These are phyloP conservation scores for Tipula lateralis DNA, from an alignment of 2,888 invertebrate species.

Conservation along the genomic window DNA sequence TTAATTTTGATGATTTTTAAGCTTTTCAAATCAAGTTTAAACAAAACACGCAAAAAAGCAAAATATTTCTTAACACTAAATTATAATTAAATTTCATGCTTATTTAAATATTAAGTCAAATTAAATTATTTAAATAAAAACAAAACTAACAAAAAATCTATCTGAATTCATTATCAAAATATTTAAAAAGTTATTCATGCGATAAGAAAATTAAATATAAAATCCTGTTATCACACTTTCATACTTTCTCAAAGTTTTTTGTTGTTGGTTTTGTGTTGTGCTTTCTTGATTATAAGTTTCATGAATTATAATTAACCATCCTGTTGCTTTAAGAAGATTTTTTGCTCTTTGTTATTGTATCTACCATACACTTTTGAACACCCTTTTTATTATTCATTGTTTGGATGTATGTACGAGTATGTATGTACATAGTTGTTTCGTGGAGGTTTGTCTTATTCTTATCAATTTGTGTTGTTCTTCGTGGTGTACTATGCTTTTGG, in stretches of 20 bases:
- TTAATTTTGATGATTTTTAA: neutral
- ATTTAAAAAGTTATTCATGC: constrained; percentile 19
- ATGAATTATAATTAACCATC: constrained; percentile 24
- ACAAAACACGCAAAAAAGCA: neutral
- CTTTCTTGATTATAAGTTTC: constrained; percentile 24
- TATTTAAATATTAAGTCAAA: constrained; percentile 19
- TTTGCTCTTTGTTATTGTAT: neutral
- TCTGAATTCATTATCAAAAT: constrained; percentile 19
- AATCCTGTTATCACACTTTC: constrained; percentile 24
- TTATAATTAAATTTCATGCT: constrained; percentile 24
- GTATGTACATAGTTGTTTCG: too few relatives aligned
- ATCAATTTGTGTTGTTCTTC: neutral
- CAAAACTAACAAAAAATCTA: neutral
- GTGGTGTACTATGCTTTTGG: neutral
- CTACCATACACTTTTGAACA: neutral
- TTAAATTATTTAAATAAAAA: constrained; percentile 3
- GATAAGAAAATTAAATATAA: constrained; percentile 24
- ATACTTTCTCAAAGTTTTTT: neutral
- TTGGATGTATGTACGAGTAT: too few relatives aligned
- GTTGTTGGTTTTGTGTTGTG: neutral
- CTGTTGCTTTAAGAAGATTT: constrained; percentile 4
- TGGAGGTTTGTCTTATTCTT: neutral
- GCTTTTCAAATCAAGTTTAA: neutral
- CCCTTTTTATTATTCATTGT: neutral
- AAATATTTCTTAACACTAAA: constrained; percentile 19